Base-by-base conservation (phyloP, 1,140 invertebrate species). In the Ruditapes philippinarum region DNA sequence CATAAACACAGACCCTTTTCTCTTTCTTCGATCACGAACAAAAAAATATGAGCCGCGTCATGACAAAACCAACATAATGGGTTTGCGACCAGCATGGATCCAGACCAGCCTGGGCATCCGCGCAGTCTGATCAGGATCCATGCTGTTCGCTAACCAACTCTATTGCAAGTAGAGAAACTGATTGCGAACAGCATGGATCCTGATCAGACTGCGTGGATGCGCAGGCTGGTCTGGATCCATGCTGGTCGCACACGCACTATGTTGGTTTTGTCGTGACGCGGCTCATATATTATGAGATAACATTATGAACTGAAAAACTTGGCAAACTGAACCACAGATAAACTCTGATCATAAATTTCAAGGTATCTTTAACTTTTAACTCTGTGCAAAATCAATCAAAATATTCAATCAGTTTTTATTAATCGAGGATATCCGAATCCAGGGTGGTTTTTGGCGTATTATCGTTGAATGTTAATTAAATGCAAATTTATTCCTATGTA, bases 401-500 rank as follows among this genome's bases (percentile, higher is more conserved):
- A 70, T 38, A 70, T 40, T 70, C 33, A 70, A 31, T 70, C 38
- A 12, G 38, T 40, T 36, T 70, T 70, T 70, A 28, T 62, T 62
- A 62, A 38, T 70, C 33, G 14, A 40, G 65, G 1, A 70, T 19
- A n/a, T n/a, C 19, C 19, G 7, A 70, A 70, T 38, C 65, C 22
- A 38, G 1, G 14, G 11, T 19, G 33, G 33, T 70, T 70, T n/a
- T 70, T 28, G 25, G 65, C 2, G 19, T 31, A 70, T 38, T 70
- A 70, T 70, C 22, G 65, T 38, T 38, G 65, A 38, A 17, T 5
- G 36, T 14, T 36, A 36, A 70, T 40, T 40, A 70, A 70, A 70
- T 38, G 65, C 65, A 70, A 70, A 70, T 70, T 70, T 70, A 70
- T 70, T 70, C 65, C 36, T 70, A 70, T 70, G 65, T n/a, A 70